Conservation (phyloP, 1,140 invertebrate species). For the Scaptomyza pallida region DNA sequence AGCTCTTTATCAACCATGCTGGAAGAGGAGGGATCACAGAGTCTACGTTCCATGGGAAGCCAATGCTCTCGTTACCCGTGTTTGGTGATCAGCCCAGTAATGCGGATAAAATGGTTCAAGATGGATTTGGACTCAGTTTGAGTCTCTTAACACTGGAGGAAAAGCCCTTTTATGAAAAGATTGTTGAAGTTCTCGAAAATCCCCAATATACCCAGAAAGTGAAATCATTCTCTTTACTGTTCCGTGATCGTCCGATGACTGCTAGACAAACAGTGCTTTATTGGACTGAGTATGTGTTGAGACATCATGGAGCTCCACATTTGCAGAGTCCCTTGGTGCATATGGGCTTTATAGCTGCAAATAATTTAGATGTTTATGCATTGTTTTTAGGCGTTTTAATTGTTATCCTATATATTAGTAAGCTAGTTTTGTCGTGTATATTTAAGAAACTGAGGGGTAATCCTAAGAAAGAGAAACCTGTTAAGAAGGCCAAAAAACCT, state of each 20-base stretch:
- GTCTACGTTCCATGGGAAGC: slow-evolving; percentile 84
- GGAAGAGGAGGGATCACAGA: slow-evolving; percentile 86
- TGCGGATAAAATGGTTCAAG: slow-evolving; percentile 39
- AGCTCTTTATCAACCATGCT: slow-evolving; percentile 89
- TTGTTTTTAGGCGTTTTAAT: too few relatives aligned
- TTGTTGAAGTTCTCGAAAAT: slow-evolving; percentile 57
- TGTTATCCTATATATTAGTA: too few relatives aligned
- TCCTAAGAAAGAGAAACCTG: too few relatives aligned
- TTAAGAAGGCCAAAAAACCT: too few relatives aligned
- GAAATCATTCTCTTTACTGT: slow-evolving; percentile 46
- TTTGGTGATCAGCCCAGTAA: slow-evolving; percentile 79
- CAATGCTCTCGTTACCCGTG: slow-evolving; percentile 85
- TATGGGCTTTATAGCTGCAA: slow-evolving; percentile 74
- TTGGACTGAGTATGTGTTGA: slow-evolving; percentile 84
- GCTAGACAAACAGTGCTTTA: slow-evolving; percentile 80
- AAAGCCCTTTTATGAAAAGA: slow-evolving; percentile 51
- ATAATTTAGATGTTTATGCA: slow-evolving; percentile 58
- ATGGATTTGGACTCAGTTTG: slow-evolving; percentile 69
- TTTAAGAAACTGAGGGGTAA: too few relatives aligned
- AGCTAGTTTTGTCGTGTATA: too few relatives aligned
- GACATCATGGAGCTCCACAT: slow-evolving; percentile 83
- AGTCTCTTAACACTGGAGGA: slow-evolving; percentile 84
- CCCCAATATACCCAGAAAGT: slow-evolving; percentile 46
- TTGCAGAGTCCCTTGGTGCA: slow-evolving; percentile 55
- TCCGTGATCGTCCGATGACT: slow-evolving; percentile 65